Base-by-base conservation (phyloP, 2,888 invertebrate species). In the Coleophora flavipennella region DNA sequence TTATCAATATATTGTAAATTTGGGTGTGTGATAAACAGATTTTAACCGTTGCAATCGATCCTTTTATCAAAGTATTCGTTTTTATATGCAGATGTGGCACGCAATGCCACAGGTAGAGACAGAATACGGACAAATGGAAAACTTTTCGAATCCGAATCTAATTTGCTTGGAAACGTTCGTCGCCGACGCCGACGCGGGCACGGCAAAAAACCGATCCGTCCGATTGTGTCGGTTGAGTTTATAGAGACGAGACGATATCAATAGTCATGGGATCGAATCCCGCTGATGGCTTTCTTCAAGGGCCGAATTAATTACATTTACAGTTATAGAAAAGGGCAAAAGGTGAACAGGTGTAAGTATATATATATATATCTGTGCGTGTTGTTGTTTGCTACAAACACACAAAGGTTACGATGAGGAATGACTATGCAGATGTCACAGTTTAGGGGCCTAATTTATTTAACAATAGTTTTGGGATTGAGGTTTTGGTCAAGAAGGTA, bases 121-220 rank as follows among this genome's bases (percentile, higher is more conserved):
- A 20, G 20, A 20, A 40, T 37, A 44, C 48, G 50, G 57, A 53
- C 53, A 48, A 49, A 57, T 55, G 53, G 60, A 62, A 58, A 65
- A 65, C 57, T 53, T 61, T 67, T 59, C 64, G 62, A 67, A 64
- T 71, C 73, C 70, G 73, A 76, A 75, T 81, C 80, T 67, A 83
- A 81, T 81, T 72, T 61, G 60, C 63, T 62, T 67, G 63, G 65
- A 69, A 71, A 70, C 66, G 67, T 20, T 20, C 64, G 67, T 60
- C 53, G 20, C 20, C 20, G 20, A 4, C 64, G 67, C 60, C 53
- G 20, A 3, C 20, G 20, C 20, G 20, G 20, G n/a, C n/a, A 59
- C 59, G 61, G 67, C 67, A 81, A 80, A 83, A 83, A 79, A 56
- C 70, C 63, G 67, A 72, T 75, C 66, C 58, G 58, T 68, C 58